Conservation (phyloP, 2,888 invertebrate species). For the Mechanitis messenoides region DNA sequence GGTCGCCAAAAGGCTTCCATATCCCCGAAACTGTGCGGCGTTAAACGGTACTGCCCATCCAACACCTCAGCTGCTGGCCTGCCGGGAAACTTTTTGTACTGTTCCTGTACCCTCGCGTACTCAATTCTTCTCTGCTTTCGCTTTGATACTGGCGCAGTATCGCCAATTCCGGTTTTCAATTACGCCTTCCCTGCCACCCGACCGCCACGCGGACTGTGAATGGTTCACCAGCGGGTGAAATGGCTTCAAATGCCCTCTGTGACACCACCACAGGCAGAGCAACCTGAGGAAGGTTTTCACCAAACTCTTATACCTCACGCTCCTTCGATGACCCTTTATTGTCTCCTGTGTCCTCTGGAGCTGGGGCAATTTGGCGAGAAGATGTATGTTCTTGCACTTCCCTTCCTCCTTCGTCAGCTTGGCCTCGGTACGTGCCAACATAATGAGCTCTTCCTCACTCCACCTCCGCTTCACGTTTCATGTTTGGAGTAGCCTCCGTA, state of each 20-base stretch:
- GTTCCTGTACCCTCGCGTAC: conserved; percentile 29
- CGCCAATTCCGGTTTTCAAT: background rate
- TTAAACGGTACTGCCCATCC: conserved; percentile 22
- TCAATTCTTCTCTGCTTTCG: conserved; percentile 19
- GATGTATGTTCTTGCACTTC: conserved; percentile 15
- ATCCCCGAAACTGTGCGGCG: conserved; percentile 20
- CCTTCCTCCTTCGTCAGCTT: conserved; percentile 16
- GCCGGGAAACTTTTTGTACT: conserved; percentile 22
- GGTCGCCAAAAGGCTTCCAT: conserved; percentile 31
- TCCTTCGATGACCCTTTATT: conserved; percentile 24
- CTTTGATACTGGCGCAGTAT: conserved; percentile 11
- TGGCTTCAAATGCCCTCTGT: conserved; percentile 3
- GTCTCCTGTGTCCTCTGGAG: conserved; percentile 23
- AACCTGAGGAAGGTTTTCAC: conserved; percentile 11
- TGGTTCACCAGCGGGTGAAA: background rate
- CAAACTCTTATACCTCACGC: conserved; percentile 14
- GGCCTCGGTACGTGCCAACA: conserved; percentile 26
- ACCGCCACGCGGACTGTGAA: background rate
- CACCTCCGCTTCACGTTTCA: conserved; percentile 29
- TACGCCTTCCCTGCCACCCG: conserved; percentile 4
- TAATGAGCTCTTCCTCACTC: conserved; percentile 26
- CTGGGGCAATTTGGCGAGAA: conserved; percentile 18
- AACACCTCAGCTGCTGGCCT: conserved; percentile 27
- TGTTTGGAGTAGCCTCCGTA: conserved; percentile 21
- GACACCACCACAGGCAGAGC: background rate